phyloP scores from a whole-genome alignment of 2,113 vertebrate species.

The Lepus timidus region DNA sequence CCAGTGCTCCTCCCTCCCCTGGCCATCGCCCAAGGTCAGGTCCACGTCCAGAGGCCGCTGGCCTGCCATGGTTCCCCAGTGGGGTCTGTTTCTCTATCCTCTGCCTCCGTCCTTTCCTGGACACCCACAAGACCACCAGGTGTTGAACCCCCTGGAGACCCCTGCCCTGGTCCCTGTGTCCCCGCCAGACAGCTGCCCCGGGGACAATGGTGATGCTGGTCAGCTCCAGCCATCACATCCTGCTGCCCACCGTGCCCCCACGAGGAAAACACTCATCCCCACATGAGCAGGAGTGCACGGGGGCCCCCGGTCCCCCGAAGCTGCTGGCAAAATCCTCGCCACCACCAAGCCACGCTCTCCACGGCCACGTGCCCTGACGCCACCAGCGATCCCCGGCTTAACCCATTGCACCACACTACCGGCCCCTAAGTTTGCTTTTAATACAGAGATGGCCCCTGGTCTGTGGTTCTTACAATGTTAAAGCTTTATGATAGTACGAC shows the following conservation, averaged over 20 bases:
- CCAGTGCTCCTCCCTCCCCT: not conserved
- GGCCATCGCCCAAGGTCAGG: not conserved
- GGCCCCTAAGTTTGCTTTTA: too few species aligned
- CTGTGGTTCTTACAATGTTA: too few species aligned
- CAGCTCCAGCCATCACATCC: not conserved
- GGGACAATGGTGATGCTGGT: accelerated
- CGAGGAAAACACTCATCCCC: too few species aligned
- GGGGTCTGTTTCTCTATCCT: not conserved
- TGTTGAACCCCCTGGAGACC: not conserved
- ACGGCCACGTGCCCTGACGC: too few species aligned
- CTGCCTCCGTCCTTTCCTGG: not conserved
- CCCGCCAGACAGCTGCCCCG: not conserved
- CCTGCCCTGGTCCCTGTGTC: not conserved
- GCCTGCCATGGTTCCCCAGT: not conserved
- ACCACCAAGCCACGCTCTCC: accelerated
- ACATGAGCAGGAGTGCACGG: not conserved
- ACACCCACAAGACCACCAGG: not conserved
- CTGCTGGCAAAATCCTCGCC: not conserved
- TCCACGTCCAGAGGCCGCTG: accelerated
- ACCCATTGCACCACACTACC: too few species aligned
- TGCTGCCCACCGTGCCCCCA: not conserved
- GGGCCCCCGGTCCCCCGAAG: not conserved
- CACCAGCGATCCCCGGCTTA: too few species aligned
- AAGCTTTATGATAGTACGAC: too few species aligned
- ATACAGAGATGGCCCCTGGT: too few species aligned